Base-by-base conservation (phyloP, 2,888 invertebrate genomes). In the Arctia plantaginis region DNA sequence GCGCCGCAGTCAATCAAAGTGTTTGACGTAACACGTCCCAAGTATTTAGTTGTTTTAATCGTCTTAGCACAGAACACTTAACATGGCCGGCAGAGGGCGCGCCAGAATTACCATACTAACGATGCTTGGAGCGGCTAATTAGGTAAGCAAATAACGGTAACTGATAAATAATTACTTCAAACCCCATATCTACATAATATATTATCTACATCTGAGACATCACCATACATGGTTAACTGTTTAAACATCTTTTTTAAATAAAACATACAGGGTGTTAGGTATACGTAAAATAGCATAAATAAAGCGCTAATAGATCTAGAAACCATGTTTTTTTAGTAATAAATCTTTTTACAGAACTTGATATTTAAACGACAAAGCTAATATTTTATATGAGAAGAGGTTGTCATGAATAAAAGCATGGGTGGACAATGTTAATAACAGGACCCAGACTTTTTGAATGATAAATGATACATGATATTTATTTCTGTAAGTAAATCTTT, bases 1-100 rank as follows among this genome's bases (percentile, higher is more conserved):
- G 69, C 72, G 75, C 65, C 75, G 33, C 72, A 51, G 68, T 72
- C 71, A 66, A 69, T 75, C 65, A 72, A 68, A 44, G 30, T 39
- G 47, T 71, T 67, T 67, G 67, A 71, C 75, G n/a, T 69, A 13
- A 75, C 62, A 47, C 20, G 71, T 74, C 33, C 67, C 39, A 66
- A 33, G 35, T 68, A 67, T 44, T 66, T 66, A 75, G 70, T 59
- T 65, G 51, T 68, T 71, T 30, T 75, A 75, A 71, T 71, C 68
- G 51, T 67, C 74, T 55, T 66, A 66, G 23, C 35, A 62, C 62
- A 62, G 66, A 70, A 71, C 66, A 71, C 65, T 66, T 62, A 33
- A 66, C 51, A 27, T 41, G 62, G 20, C 64, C 27, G 7, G 51
- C 39, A 35, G 65, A 66, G 66, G 66, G 65, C 35, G 35, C 6